phyloP scores from a whole-genome alignment of 2,113 vertebrate species.

The Xyliphius kryptos region DNA sequence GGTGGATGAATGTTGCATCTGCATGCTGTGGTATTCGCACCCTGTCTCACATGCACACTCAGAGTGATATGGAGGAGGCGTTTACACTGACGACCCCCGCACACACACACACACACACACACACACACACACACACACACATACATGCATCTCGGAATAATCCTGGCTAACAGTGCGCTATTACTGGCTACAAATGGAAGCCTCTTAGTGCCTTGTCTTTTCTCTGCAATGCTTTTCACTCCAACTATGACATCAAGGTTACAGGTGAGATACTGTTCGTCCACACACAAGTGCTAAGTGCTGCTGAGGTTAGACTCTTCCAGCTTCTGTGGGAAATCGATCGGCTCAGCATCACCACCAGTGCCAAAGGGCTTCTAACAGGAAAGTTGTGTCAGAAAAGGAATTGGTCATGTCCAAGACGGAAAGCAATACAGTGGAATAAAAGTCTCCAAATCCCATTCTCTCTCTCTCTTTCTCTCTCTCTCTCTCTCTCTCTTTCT shows the following conservation, averaged over 20 bases:
- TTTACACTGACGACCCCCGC: slow-evolving; percentile 37
- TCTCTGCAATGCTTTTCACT: background rate
- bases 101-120: slow-evolving; percentile 29
- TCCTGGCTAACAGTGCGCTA: no score
- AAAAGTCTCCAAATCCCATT: slow-evolving; percentile 30
- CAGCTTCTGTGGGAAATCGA: slow-evolving; percentile 41
- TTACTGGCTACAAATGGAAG: slow-evolving; percentile 42
- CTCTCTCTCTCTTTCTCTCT: slow-evolving; percentile 42
- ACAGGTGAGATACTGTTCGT: slow-evolving; percentile 36
- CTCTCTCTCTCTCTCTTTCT: no score
- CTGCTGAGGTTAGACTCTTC: slow-evolving; percentile 29
- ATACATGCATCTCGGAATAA: slow-evolving; percentile 12
- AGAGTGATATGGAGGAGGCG: no score
- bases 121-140: slow-evolving; percentile 15
- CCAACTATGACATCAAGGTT: slow-evolving; percentile 33
- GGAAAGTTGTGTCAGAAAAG: slow-evolving; percentile 41
- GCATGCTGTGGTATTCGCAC: no score
- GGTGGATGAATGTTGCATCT: no score
- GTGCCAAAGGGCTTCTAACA: slow-evolving; percentile 43
- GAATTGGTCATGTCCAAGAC: slow-evolving; percentile 36
- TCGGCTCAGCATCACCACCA: slow-evolving; percentile 36
- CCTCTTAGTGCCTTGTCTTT: slow-evolving; percentile 16
- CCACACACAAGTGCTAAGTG: slow-evolving; percentile 24
- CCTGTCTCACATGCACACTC: no score
- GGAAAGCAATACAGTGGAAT: slow-evolving; percentile 11